Base-by-base conservation (phyloP, 2,113 vertebrate genomes). In the Nothobranchius furzeri region DNA sequence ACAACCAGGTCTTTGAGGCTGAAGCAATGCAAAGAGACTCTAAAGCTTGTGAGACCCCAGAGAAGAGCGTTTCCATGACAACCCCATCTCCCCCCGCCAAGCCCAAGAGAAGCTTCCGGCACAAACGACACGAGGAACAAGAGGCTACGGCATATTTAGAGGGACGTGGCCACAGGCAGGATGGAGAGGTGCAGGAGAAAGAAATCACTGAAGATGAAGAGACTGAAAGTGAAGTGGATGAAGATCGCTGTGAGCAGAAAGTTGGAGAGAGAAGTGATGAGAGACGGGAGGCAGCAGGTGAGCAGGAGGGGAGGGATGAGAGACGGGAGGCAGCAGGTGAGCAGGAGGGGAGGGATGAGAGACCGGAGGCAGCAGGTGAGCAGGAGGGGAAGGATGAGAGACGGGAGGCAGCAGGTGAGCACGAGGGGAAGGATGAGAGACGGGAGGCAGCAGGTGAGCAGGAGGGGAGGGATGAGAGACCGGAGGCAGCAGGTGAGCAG, bases 61-160 rank as follows among this genome's bases (percentile, higher is more conserved):
- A 68, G 6, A 59, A 37, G 1, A 35, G 63, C 0, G 2, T 14
- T 36, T 54, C 54, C 0, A 46, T 45, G 0, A 9, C 54, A 1
- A n/a, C 57, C 14, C 45, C 64, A 1, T 53, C 61, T 30, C 70
- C 86, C 0, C 87, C 89, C 1, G 10, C 35, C 15, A 90, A 92
- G 73, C 79, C 91, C 47, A 70, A 86, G 61, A 78, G 87, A 36
- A 91, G 82, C 62, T 83, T 86, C 71, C 45, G 72, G 58, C 25
- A 57, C 17, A 76, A 80, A 55, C 43, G 12, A 40, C 46, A 52
- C 30, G 54, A 76, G 42, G 47, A 46, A 42, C 2, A 37, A 47
- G 36, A 79, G 3, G 37, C 3, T 7, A 1, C 58, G 0, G 47
- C 45, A 12, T 78, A 87, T 25, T 56, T 86, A 59, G 83, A 88